These are phyloP conservation scores for Acropora yongei DNA, from an alignment of 64 coral and sea anemone genomes.

Conservation along the genomic window DNA sequence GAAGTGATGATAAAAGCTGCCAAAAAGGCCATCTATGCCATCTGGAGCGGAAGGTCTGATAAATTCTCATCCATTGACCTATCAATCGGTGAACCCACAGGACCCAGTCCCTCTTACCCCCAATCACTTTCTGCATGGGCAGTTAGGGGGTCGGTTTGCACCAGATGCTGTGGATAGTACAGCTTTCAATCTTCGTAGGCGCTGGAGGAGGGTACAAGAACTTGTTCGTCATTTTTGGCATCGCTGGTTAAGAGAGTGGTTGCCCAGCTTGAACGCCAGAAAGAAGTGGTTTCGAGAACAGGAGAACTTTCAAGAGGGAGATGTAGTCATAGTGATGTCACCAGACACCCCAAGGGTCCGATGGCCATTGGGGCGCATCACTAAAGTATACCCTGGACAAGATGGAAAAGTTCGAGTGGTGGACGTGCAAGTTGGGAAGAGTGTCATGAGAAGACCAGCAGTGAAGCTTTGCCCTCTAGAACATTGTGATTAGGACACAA, in stretches of 20 bases:
- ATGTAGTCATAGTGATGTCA: constrained; percentile 13
- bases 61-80: constrained; percentile 16
- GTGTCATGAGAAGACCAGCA: constrained; percentile 17
- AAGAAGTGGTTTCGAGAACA: constrained; percentile 13
- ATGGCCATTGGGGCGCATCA: constrained; percentile 26
- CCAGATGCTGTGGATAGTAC: neutral
- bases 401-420: constrained; percentile 29
- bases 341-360: constrained; percentile 1
- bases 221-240: constrained; percentile 45
- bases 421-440: constrained; percentile 34
- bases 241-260: constrained; percentile 43
- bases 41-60: constrained; percentile 49
- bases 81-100: constrained; percentile 27
- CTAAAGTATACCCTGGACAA: neutral
- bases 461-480: constrained; percentile 52
- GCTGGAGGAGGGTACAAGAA: constrained; percentile 38
- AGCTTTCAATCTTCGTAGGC: constrained; percentile 15
- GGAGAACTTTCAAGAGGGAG: constrained; percentile 10
- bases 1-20: constrained; percentile 53
- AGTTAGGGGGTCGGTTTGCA: constrained; percentile 13
- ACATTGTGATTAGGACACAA: constrained; percentile 20
- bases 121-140: constrained; percentile 16
- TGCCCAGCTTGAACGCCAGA: constrained; percentile 12
- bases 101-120: neutral
- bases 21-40: neutral